Evolutionary conservation across 1,140 invertebrate genomes (phyloP), one percentile per base, ranked within the genome.

Genomic region (Drosophila rufa): DNA sequence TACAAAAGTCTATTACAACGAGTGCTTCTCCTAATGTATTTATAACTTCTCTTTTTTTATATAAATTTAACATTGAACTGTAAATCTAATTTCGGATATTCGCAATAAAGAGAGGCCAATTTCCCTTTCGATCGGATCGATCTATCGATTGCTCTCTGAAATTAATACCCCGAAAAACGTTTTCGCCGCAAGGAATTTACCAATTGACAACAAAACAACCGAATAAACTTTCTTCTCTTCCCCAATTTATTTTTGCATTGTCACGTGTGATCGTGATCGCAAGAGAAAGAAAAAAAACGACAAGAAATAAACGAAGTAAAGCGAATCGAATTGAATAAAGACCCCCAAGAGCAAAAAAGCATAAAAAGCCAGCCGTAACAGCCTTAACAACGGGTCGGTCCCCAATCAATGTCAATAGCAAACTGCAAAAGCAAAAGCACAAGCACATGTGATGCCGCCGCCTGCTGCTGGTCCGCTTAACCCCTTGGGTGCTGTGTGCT

Each of bases 391-490:
- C 78, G 59, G 17, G 14, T 55, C 14, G 40, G 36, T 65, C 14
- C 40, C 74, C 59, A 84, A 80, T 86, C 84, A 86, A 87, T 83
- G 83, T 87, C 84, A 89, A 83, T 65, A 80, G 73, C 73, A 66
- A 78, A 36, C 59, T 81, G 78, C 79, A 25, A 74, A 33, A 33
- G 30, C 30, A 33, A 8, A 33, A 33, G 30, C 33, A 36, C 33
- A 11, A 36, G 33, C 33, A 66, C 82, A 80, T 62, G 50, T 60
- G 66, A 46, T 30, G 47, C 12, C 12, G 22, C 14, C 27, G 27
- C 27, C 22, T 25, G 22, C 25, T 50, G 30, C 14, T 22, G n/a
- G 43, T 19, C 17, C 27, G 7, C 51, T 55, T 55, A 55, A 55
- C 51, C 51, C 33, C 51, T 55, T 22, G 33, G 8, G 33, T 36